phyloP scores from a whole-genome alignment of 2,113 vertebrate species.

The Malurus elegans region DNA sequence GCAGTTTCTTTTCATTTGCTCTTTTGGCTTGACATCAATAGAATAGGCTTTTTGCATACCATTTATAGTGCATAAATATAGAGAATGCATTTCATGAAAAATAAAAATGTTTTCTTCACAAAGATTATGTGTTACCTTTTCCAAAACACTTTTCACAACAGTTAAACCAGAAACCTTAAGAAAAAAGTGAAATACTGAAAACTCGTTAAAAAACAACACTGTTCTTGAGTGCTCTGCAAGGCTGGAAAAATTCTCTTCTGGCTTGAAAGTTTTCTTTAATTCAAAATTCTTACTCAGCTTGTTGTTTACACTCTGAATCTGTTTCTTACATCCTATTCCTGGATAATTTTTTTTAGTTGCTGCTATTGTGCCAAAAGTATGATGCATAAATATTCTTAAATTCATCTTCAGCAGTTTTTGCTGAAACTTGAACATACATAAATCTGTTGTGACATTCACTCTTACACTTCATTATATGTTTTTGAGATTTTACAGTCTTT shows the following conservation, averaged over 20 bases:
- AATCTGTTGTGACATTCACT: slow-evolving; percentile 54
- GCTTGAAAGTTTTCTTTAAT: neutral
- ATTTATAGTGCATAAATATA: neutral
- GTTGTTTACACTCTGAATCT: slow-evolving; percentile 22
- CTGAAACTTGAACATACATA: slow-evolving; percentile 19
- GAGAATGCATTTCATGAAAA: neutral
- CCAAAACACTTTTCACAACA: neutral
- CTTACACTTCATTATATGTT: slow-evolving; percentile 25
- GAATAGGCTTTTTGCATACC: neutral
- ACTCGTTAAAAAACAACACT: neutral
- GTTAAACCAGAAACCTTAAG: neutral
- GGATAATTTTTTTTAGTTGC: slow-evolving; percentile 48
- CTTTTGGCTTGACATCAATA: neutral
- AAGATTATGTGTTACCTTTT: neutral
- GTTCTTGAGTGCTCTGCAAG: neutral
- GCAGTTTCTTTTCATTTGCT: neutral
- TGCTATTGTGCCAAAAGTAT: slow-evolving; percentile 33
- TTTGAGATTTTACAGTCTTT: slow-evolving; percentile 24
- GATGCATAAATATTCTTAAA: slow-evolving; percentile 41
- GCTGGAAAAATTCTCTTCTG: neutral
- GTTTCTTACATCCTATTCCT: slow-evolving; percentile 21
- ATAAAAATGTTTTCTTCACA: neutral
- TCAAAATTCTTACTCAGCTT: neutral
- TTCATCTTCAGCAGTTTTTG: slow-evolving; percentile 51
- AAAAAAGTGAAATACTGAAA: neutral